A percentile compares a stretch with the other conserved stretches of the same genome.
phyloP scores from a whole-genome alignment of 2,888 invertebrate genomes.

The Marronus borbonicus region DNA sequence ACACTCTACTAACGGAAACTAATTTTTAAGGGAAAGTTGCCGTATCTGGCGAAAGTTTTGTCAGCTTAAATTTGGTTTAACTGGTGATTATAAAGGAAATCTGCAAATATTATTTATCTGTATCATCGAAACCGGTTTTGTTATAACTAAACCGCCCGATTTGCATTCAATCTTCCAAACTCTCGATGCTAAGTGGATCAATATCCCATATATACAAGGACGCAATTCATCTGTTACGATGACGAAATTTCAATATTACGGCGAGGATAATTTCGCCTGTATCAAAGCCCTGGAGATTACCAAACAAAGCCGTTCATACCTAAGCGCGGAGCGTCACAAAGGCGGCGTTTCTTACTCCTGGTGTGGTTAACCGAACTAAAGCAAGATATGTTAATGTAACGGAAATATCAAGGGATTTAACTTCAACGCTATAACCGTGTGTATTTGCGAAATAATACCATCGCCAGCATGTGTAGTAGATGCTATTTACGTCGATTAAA shows the following conservation, averaged over 20 bases:
- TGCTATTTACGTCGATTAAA: not conserved
- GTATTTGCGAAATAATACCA: slow-evolving; percentile 6
- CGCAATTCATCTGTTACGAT: slow-evolving; percentile 1
- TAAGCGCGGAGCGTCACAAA: slow-evolving; percentile 3
- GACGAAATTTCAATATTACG: slow-evolving; percentile 11
- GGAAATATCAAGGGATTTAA: slow-evolving; percentile 27
- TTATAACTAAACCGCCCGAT: not conserved
- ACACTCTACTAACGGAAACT: too few species aligned
- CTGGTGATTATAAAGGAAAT: too few species aligned
- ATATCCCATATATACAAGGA: not conserved
- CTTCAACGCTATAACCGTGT: slow-evolving; percentile 1
- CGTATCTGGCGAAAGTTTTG: too few species aligned
- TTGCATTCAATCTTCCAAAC: not conserved
- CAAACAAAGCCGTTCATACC: slow-evolving; percentile 13
- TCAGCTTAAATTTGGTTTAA: too few species aligned
- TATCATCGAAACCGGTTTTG: not conserved
- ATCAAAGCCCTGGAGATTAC: not conserved
- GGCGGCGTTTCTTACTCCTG: not conserved
- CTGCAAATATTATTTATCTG: not conserved
- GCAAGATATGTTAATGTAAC: slow-evolving; percentile 36
- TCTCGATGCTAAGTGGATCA: not conserved
- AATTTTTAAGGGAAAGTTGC: too few species aligned
- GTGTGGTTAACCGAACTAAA: slow-evolving; percentile 19
- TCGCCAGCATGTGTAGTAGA: not conserved
- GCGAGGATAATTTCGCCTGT: not conserved